phyloP scores from a whole-genome alignment of 2,113 vertebrate species.

The Neotragus pygmaeus region DNA sequence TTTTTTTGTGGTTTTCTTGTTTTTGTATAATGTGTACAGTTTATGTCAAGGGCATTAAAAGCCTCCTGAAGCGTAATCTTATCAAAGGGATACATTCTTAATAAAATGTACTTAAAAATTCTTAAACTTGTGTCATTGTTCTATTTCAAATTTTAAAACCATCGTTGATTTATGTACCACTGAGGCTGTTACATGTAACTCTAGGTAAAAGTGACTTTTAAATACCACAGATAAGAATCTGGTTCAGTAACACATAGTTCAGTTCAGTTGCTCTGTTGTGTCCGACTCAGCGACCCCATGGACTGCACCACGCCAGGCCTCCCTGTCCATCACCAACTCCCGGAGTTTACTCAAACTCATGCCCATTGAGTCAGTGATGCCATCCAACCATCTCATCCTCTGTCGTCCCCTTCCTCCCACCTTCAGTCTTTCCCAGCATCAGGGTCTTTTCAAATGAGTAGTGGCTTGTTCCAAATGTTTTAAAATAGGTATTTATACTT shows the following conservation, averaged over 20 bases:
- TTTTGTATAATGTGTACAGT: constrained; percentile 96
- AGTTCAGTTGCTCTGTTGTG: not conserved
- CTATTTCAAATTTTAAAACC: constrained; percentile 37
- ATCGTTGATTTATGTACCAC: not conserved
- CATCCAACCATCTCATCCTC: not conserved
- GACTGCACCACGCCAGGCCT: not conserved
- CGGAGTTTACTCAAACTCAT: not conserved
- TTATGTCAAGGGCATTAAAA: constrained; percentile 92
- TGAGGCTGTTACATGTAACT: not conserved
- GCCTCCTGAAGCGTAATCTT: constrained; percentile 94
- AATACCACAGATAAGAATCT: not conserved
- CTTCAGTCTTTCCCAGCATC: not conserved
- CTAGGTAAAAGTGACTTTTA: not conserved
- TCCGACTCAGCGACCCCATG: not conserved
- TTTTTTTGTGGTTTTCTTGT: constrained; percentile 75
- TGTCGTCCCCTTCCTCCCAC: not conserved
- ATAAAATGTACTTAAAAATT: constrained; percentile 90
- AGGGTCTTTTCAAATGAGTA: not conserved
- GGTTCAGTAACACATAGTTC: not conserved
- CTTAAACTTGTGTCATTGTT: constrained; percentile 51
- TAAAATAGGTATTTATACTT: not conserved
- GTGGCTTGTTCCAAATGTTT: not conserved
- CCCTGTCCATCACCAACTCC: not conserved
- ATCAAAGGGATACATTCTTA: constrained; percentile 97
- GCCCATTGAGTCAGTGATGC: not conserved